Percentiles rank a stretch among this genome's conserved stretches.
phyloP scores from a whole-genome alignment of 2,888 invertebrate species.

The Lochmaea capreae region DNA sequence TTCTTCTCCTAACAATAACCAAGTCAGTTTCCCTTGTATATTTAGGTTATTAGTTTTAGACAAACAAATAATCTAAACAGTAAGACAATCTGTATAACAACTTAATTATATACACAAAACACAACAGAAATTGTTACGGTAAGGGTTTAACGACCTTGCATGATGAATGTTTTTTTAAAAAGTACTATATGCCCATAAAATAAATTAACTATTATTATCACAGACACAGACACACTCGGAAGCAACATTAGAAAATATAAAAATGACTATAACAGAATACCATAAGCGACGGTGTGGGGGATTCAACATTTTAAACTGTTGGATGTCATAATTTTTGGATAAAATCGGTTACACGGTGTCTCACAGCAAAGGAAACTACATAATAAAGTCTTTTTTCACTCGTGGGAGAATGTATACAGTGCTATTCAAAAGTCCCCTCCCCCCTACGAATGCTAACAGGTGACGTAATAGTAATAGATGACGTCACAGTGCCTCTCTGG shows the following conservation, averaged over 20 bases:
- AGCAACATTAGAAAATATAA: neutral
- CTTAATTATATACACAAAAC: slow-evolving; percentile 1
- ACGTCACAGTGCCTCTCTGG: too few species aligned
- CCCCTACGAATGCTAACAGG: too few species aligned
- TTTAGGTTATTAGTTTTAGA: too few species aligned
- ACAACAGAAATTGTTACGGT: neutral
- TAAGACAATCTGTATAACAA: neutral
- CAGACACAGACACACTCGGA: neutral
- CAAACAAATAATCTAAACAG: too few species aligned
- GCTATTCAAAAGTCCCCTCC: too few species aligned
- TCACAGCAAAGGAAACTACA: too few species aligned
- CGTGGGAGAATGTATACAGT: too few species aligned
- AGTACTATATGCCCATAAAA: neutral
- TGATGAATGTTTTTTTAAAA: slow-evolving; percentile 3
- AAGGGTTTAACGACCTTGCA: slow-evolving; percentile 4
- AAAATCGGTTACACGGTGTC: too few species aligned
- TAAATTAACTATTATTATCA: neutral
- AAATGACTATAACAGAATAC: neutral
- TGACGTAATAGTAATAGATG: too few species aligned
- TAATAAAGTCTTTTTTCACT: too few species aligned
- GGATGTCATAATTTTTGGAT: neutral
- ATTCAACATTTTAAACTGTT: neutral
- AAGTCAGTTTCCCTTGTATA: too few species aligned
- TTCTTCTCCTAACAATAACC: too few species aligned
- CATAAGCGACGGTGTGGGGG: neutral